phyloP scores from a whole-genome alignment of 1,140 invertebrate genomes.

The Potamilus streckersoni region DNA sequence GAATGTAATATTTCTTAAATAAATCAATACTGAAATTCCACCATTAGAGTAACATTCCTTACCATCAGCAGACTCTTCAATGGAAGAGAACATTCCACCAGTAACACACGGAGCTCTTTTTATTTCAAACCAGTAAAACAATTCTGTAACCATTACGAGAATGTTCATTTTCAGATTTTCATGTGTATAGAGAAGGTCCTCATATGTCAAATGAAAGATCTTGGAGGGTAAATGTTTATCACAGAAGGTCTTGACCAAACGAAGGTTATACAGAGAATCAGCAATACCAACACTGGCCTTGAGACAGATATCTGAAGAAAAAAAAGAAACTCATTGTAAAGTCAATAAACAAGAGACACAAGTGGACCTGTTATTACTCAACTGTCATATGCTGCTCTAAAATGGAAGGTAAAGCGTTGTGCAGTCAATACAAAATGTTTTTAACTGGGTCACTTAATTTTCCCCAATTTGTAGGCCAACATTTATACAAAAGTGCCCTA shows the following conservation, averaged over 20 bases:
- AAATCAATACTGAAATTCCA: no score
- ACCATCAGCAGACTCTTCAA: no score
- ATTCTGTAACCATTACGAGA: slow-evolving; percentile 92
- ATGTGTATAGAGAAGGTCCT: slow-evolving; percentile 96
- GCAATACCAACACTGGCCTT: slow-evolving; percentile 74
- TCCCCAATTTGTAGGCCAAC: no score
- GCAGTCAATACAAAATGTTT: no score
- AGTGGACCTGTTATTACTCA: no score
- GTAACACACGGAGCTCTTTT: slow-evolving; percentile 28
- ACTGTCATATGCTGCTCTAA: no score
- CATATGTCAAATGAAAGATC: slow-evolving; percentile 94
- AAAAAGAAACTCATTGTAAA: background rate
- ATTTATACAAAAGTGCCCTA: no score
- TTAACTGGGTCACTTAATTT: no score
- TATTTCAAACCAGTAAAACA: slow-evolving; percentile 93
- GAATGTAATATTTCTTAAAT: no score
- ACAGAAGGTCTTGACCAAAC: slow-evolving; percentile 90
- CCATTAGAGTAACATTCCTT: no score
- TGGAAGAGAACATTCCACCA: slow-evolving; percentile 1
- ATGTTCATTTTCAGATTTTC: slow-evolving; percentile 83
- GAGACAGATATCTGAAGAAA: slow-evolving; percentile 69
- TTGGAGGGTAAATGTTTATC: slow-evolving; percentile 82
- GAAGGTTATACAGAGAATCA: slow-evolving; percentile 95
- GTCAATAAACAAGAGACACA: background rate
- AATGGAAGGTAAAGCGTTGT: no score